Conservation (phyloP, 2,113 vertebrate species). For the Felis catus region F.catus_Fca126_mat1.0 CM031414.1:72547001-72547500, state of each 20-base stretch:
- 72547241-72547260: slow-evolving; percentile 87
- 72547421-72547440: slow-evolving; percentile 89
- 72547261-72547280: slow-evolving; percentile 90
- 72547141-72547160: slow-evolving; percentile 93
- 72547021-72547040: slow-evolving; percentile 94
- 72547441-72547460: slow-evolving; percentile 93
- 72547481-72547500: slow-evolving; percentile 92
- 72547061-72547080: slow-evolving; percentile 89
- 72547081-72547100: slow-evolving; percentile 68
- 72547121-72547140: slow-evolving; percentile 88
- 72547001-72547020: slow-evolving; percentile 95
- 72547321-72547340: slow-evolving; percentile 93
- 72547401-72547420: slow-evolving; percentile 93
- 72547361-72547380: slow-evolving; percentile 91
- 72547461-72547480: slow-evolving; percentile 95
- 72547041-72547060: slow-evolving; percentile 90
- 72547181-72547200: slow-evolving; percentile 83
- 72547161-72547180: slow-evolving; percentile 89
- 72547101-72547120: slow-evolving; percentile 82
- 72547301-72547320: slow-evolving; percentile 96
- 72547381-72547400: slow-evolving; percentile 86
- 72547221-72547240: slow-evolving; percentile 87
- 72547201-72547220: slow-evolving; percentile 59
- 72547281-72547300: slow-evolving; percentile 92
- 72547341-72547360: slow-evolving; percentile 94